Conservation (phyloP, 2,113 vertebrate species). For the Sinocyclocheilus rhinocerous region DNA sequence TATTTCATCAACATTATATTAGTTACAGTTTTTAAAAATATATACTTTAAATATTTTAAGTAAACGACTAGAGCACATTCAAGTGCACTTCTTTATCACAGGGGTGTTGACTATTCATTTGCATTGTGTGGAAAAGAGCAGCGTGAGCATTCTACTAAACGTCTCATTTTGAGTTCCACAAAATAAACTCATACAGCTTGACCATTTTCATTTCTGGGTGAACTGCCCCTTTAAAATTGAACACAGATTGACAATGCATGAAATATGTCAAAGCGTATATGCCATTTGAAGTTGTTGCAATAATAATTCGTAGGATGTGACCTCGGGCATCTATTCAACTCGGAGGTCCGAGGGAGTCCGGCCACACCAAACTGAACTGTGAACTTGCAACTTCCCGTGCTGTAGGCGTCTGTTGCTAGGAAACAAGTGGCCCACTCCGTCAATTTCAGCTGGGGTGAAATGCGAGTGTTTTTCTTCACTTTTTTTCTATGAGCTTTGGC, state of each 20-base stretch:
- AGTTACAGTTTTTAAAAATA: background rate
- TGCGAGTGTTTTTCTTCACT: constrained; percentile 12
- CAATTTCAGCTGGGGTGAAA: constrained; percentile 41
- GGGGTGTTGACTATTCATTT: background rate
- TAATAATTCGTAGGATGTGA: background rate
- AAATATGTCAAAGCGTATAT: background rate
- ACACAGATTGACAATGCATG: background rate
- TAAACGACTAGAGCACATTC: background rate
- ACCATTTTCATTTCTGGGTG: background rate
- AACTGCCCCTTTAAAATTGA: background rate
- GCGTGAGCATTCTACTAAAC: background rate
- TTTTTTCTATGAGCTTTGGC: constrained; percentile 49
- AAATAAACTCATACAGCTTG: background rate
- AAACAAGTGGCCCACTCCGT: constrained; percentile 38
- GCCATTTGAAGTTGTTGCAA: background rate
- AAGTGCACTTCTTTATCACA: background rate
- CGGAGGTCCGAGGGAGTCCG: constrained; percentile 15
- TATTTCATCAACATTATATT: background rate
- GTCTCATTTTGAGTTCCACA: background rate
- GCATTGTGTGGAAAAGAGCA: background rate
- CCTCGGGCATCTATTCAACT: constrained; percentile 8
- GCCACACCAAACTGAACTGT: constrained; percentile 33
- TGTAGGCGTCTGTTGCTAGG: constrained; percentile 48
- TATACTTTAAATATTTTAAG: background rate
- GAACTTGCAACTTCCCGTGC: constrained; percentile 33